Base-by-base conservation (phyloP, 2,888 invertebrate genomes). In the Drosophila mayaguana region DNA sequence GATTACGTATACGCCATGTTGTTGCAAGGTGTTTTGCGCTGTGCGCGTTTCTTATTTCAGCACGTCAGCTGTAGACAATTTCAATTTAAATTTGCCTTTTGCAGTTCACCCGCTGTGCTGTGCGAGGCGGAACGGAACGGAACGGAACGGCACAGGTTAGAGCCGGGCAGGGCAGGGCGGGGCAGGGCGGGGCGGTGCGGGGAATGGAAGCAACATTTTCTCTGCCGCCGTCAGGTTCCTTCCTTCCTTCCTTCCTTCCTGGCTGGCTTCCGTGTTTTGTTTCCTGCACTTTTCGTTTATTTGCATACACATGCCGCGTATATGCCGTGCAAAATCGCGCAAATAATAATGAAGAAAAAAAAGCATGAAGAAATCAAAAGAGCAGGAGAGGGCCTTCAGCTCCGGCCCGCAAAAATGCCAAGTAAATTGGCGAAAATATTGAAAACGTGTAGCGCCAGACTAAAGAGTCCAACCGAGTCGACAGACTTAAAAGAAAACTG, bases 251-350 rank as follows among this genome's bases (percentile, higher is more conserved):
- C 74, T 78, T 72, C 79, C 84, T 75, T 89, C 89, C 89, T 83
- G 81, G 57, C 70, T 68, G 72, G 87, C 84, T 87, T 85, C 87
- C 84, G 87, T 85, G 81, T 85, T 85, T 85, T 85, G 84, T 89
- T 85, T 85, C 85, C 85, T 89, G 85, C 88, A 88, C 80, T 85
- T 88, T 89, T 84, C 85, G 85, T 84, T 85, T 89, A 85, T 85
- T 85, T 85, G 89, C 85, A 85, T 85, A 85, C 83, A 81, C 88
- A 85, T 73, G 67, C 72, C 70, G 63, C 63, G 56, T 64, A 59
- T 50, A 46, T 57, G 64, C 82, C 81, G 75, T 87, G 87, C 87
- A 85, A 85, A 85, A 89, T 87, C 84, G 84, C 82, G 89, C 89
- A 85, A 84, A 85, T 85, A 87, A 89, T 85, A 89, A 84, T 84